These are phyloP conservation scores for Blomia tropicalis DNA, from an alignment of 2,888 invertebrate species.

Conservation along the genomic window DNA sequence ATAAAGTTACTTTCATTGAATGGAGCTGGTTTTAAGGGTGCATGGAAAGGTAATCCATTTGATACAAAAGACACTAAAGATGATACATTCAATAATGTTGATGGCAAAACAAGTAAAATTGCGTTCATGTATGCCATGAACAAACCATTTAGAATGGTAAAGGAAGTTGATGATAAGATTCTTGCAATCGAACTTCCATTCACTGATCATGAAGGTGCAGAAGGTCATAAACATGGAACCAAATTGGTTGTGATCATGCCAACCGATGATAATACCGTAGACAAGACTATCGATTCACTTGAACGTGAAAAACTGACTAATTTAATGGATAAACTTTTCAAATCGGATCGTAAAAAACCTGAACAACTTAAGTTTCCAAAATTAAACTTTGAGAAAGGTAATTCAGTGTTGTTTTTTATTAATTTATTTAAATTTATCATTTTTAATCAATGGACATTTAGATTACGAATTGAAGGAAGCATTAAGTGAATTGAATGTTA, in stretches of 20 bases:
- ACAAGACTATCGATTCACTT: background rate
- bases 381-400: conserved; percentile 8
- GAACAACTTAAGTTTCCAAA: conserved; percentile 5
- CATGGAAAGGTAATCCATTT: background rate
- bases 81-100: background rate
- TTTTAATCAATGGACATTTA: background rate
- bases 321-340: background rate
- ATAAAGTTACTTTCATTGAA: background rate
- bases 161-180: background rate
- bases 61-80: background rate
- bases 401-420: background rate
- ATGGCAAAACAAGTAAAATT: background rate
- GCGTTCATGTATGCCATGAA: background rate
- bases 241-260: background rate
- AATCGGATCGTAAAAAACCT: background rate
- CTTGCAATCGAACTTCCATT: background rate
- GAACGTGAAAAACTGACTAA: background rate
- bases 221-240: background rate
- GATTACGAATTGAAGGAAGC: conserved; percentile 12
- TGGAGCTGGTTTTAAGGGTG: background rate
- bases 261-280: conserved; percentile 1
- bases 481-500: background rate
- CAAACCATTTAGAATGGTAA: background rate
- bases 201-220: conserved; percentile 6
- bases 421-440: background rate